phyloP scores from a whole-genome alignment of 2,888 invertebrate genomes.

The Pyralis farinalis region DNA sequence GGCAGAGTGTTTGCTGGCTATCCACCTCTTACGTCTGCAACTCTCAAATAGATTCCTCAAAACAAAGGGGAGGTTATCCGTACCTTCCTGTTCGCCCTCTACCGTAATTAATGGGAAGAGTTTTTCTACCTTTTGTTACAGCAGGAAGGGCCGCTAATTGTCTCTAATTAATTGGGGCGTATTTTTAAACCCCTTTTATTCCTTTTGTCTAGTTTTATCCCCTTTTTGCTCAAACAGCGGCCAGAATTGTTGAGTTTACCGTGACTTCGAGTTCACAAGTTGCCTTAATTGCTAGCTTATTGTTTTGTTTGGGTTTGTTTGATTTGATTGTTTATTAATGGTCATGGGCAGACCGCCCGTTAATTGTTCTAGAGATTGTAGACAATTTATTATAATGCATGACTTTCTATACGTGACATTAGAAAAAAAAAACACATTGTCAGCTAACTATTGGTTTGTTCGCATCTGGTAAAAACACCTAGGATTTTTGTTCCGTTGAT shows the following conservation, averaged over 20 bases:
- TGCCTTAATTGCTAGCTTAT: conserved; percentile 49
- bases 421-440: too few relatives aligned
- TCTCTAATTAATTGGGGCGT: conserved; percentile 76
- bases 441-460: too few relatives aligned
- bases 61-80: conserved; percentile 51
- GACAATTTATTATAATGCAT: too few relatives aligned
- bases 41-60: conserved; percentile 31
- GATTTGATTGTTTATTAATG: conserved; percentile 7
- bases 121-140: conserved; percentile 76
- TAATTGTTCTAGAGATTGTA: too few relatives aligned
- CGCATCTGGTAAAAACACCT: too few relatives aligned
- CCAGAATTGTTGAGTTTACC: conserved; percentile 41
- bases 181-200: conserved; percentile 66
- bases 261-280: conserved; percentile 43
- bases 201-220: conserved; percentile 43
- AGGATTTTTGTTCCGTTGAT: too few relatives aligned
- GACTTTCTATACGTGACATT: too few relatives aligned
- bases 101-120: conserved; percentile 72
- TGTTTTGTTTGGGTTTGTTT: conserved; percentile 26
- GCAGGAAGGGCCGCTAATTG: conserved; percentile 73
- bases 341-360: neutral
- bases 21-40: neutral
- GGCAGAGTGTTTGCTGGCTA: too few relatives aligned
- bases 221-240: conserved; percentile 36
- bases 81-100: conserved; percentile 39